Base-by-base conservation (phyloP, 2,797 vertebrate species). In the Etheostoma perlongum region DNA sequence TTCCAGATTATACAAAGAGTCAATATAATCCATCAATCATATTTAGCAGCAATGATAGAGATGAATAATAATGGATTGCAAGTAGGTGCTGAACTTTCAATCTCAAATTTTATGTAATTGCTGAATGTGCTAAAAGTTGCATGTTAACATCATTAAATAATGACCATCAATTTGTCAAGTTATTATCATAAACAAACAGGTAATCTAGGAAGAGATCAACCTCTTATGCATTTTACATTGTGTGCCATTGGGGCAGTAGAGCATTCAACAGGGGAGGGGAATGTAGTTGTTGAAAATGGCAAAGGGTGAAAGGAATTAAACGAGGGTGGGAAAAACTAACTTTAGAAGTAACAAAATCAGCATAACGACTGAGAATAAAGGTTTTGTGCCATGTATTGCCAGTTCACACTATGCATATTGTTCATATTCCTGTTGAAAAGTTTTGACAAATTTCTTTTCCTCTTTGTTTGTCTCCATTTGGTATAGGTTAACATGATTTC, bases 181-280 rank as follows among this genome's bases (percentile, higher is more conserved):
- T 40, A 62, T 49, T 27, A 19, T 71, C 55, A 57, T 47, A 67
- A 78, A 44, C 33, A 58, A 58, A 33, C 54, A 48, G 5, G 15
- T 59, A 0, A 40, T n/a, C 16, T 42, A 1, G 2, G 63, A 19
- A 51, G 11, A 40, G 36, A 40, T 40, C 36, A 1, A 40, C 10
- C 36, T 11, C 10, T 40, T 11, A 40, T 40, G 36, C 10, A 40
- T 40, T 11, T 40, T 40, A 40, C 10, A 40, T 40, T 40, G 36
- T 12, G 10, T 12, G 36, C 10, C 36, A 40, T 40, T 12, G 36
- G 36, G 36, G 0, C n/a, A 58, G 36, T 46, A 23, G 13, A 42
- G 36, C 36, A 60, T 53, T 48, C 16, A 59, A 18, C 44, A 57
- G 4, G 33, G 10, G 36, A 46, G 11, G 46, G 21, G 15, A 14